These are phyloP conservation scores for Vollenhovia emeryi DNA, from an alignment of 1,140 invertebrate species.

Conservation along the genomic window DNA sequence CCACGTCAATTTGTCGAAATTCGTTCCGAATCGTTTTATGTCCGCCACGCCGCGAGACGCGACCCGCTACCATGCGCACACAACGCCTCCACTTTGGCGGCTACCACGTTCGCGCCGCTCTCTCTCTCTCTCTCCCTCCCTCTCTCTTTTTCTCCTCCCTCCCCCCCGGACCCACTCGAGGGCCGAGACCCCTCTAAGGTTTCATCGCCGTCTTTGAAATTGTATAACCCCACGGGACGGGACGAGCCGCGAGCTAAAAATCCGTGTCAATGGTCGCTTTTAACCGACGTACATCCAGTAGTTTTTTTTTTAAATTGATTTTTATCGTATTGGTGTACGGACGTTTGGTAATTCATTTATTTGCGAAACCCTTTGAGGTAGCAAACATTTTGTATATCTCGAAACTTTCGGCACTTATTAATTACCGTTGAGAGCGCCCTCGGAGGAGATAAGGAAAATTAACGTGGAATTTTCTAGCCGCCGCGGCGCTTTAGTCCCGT, in stretches of 20 bases:
- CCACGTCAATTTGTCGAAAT: constrained; percentile 85
- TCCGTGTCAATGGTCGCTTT: constrained; percentile 51
- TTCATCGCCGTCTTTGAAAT: constrained; percentile 60
- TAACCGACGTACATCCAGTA: constrained; percentile 14
- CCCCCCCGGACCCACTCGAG: background rate
- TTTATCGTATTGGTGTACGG: too few relatives aligned
- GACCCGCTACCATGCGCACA: constrained; percentile 83
- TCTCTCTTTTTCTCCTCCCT: constrained; percentile 2
- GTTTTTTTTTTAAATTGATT: too few relatives aligned
- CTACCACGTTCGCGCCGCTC: constrained; percentile 59
- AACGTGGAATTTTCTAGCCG: background rate
- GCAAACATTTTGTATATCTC: background rate
- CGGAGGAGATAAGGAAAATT: background rate
- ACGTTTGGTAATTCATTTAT: background rate
- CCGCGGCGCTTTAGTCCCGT: background rate
- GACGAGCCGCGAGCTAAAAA: constrained; percentile 45
- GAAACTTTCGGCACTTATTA: background rate
- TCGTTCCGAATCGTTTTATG: constrained; percentile 86
- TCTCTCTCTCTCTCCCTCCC: constrained; percentile 27
- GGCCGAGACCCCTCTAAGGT: constrained; percentile 45
- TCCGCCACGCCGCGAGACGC: constrained; percentile 79
- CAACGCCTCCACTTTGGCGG: constrained; percentile 68
- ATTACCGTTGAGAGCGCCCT: background rate
- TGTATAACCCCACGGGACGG: constrained; percentile 44
- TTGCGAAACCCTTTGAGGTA: background rate